Conservation (phyloP, 2,797 vertebrate genomes). For the Valencia hispanica region DNA sequence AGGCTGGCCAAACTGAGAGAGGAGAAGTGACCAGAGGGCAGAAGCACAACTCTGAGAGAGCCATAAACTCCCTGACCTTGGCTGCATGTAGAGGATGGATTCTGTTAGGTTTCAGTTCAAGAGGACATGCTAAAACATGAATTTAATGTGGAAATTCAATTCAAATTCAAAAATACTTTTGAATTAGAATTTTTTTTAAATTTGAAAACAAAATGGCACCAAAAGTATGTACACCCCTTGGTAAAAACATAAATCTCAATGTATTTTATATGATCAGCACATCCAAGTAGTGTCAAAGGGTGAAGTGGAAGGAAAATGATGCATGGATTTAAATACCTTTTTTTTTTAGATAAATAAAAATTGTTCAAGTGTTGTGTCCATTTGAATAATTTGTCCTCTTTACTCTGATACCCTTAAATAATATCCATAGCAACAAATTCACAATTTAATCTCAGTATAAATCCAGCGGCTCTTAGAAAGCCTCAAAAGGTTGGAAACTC, state of each 20-base stretch:
- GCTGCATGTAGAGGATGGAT: background rate
- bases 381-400: background rate
- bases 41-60: background rate
- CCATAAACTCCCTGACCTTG: background rate
- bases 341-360: background rate
- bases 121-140: background rate
- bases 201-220: background rate
- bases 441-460: background rate
- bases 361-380: background rate
- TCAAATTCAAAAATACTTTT: no score
- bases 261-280: background rate
- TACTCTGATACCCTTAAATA: background rate
- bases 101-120: background rate
- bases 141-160: background rate
- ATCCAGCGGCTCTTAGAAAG: no score
- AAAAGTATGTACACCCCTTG: background rate
- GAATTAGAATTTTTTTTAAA: no score
- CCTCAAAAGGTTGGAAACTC: no score
- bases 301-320: background rate
- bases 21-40: slow-evolving; percentile 22
- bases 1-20: slow-evolving; percentile 42
- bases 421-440: background rate
- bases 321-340: background rate
- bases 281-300: background rate
- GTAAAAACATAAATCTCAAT: background rate